A percentile compares a stretch with the other conserved stretches of the same genome.
These are phyloP conservation scores for Lathamus discolor DNA, from an alignment of 2,113 vertebrate species.

Conservation along the genomic window DNA sequence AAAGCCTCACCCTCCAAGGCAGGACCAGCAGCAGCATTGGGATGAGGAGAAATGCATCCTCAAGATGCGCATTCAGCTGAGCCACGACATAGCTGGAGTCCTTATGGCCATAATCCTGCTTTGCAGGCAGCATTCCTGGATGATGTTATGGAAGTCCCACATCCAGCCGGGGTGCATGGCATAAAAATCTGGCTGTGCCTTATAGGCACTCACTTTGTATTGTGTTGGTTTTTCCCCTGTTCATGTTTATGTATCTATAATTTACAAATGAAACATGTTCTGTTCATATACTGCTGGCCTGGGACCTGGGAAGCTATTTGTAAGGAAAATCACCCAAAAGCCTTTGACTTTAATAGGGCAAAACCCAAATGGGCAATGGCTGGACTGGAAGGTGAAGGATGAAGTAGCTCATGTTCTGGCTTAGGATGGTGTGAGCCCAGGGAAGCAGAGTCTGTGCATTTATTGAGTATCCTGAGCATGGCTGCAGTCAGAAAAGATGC, in stretches of 20 bases:
- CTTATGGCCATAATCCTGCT: neutral
- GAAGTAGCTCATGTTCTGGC: neutral
- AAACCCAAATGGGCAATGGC: neutral
- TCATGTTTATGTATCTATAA: neutral
- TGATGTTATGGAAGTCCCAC: neutral
- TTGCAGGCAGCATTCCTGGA: neutral
- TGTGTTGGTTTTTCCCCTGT: neutral
- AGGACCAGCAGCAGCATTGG: neutral
- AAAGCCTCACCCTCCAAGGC: neutral
- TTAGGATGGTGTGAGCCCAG: neutral
- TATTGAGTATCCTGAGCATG: neutral
- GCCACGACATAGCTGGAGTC: too few species aligned
- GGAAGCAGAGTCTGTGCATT: neutral
- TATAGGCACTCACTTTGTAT: neutral
- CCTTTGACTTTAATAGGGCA: neutral
- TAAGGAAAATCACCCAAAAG: neutral
- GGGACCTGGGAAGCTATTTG: neutral
- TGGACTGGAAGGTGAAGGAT: neutral
- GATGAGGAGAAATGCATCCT: neutral
- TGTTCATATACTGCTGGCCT: neutral
- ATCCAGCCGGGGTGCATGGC: neutral
- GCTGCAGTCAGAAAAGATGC: neutral
- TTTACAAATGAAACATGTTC: neutral
- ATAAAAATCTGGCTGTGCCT: neutral
- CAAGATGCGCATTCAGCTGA: neutral